Percentiles rank a stretch among this genome's conserved stretches.
These are phyloP conservation scores for Cottoperca gobio DNA, from an alignment of 2,797 vertebrate species.

Conservation along the genomic window DNA sequence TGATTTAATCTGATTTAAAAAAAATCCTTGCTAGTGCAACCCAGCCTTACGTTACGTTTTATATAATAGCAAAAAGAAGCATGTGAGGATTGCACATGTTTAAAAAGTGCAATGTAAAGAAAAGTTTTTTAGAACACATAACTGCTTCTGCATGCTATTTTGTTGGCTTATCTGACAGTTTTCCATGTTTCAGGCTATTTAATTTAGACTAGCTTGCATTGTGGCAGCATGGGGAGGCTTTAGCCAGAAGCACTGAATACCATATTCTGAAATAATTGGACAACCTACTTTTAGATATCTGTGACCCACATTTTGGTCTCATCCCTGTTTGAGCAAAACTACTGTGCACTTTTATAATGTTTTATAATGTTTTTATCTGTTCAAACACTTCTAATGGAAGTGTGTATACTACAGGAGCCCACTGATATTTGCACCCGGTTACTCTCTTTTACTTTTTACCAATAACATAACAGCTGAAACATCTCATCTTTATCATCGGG, in stretches of 20 bases:
- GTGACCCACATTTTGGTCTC: constrained; percentile 58
- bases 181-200: constrained; percentile 57
- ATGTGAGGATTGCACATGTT: constrained; percentile 20
- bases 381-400: constrained; percentile 10
- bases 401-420: background rate
- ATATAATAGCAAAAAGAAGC: background rate
- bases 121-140: constrained; percentile 33
- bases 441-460: background rate
- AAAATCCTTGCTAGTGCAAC: no score
- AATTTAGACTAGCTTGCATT: constrained; percentile 38
- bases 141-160: constrained; percentile 39
- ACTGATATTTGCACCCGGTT: background rate
- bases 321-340: constrained; percentile 26
- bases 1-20: no score
- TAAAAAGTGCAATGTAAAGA: constrained; percentile 37
- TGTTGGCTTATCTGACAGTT: constrained; percentile 42
- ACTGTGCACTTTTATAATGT: constrained; percentile 9
- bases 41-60: background rate
- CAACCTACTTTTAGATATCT: constrained; percentile 60
- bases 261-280: constrained; percentile 71
- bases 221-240: constrained; percentile 39
- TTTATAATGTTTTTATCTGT: constrained; percentile 5
- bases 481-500: background rate
- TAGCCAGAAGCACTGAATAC: constrained; percentile 62
- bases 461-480: background rate